Percentiles rank a stretch among this genome's conserved stretches.
Conservation (phyloP, 2,113 vertebrate genomes). For the Sardina pilchardus region DNA sequence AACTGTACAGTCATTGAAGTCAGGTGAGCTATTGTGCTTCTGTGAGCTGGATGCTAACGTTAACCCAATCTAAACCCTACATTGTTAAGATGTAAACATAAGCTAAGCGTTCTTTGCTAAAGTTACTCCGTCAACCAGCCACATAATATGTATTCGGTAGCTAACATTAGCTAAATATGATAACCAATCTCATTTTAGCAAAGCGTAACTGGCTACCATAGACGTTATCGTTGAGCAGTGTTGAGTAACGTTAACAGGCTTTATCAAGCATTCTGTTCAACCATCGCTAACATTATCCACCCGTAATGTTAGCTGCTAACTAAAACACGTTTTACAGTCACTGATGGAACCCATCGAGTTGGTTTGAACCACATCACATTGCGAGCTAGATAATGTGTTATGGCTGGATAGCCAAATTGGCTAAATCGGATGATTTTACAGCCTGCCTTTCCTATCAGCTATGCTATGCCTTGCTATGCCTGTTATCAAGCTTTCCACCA, state of each 20-base stretch:
- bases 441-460: neutral
- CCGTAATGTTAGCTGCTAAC: neutral
- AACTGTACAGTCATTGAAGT: neutral
- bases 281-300: neutral
- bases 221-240: neutral
- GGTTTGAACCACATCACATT: neutral
- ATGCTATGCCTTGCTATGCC: neutral
- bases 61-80: neutral
- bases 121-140: neutral
- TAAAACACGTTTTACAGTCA: neutral
- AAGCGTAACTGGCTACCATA: neutral
- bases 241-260: neutral
- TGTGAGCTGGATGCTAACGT: neutral
- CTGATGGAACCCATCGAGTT: neutral
- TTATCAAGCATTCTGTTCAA: neutral
- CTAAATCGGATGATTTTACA: neutral
- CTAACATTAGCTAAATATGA: neutral
- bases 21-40: conserved; percentile 4
- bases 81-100: neutral
- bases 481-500: neutral
- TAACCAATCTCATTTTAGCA: neutral
- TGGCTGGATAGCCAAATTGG: neutral
- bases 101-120: neutral
- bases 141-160: neutral
- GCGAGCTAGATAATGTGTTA: neutral